Percentiles rank a stretch among this genome's conserved stretches.
These are phyloP conservation scores for Neosilurus hyrtlii DNA, from an alignment of 2,797 vertebrate species.

Conservation along the genomic window DNA sequence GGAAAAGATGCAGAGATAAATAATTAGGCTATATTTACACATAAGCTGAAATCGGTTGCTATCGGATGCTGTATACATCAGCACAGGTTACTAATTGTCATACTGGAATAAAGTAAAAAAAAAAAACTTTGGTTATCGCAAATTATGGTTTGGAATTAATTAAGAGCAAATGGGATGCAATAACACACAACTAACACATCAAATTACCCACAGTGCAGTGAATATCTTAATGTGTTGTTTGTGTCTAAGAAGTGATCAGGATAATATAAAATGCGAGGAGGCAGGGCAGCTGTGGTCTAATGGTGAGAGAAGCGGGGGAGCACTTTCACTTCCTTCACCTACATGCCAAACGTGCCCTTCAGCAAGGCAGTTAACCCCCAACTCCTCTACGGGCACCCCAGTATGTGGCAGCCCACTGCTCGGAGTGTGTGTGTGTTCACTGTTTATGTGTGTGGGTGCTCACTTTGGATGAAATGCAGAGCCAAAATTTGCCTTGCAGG, in stretches of 20 bases:
- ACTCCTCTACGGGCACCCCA: no score
- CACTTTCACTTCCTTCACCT: no score
- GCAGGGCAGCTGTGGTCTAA: no score
- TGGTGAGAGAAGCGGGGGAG: no score
- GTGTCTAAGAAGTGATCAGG: neutral
- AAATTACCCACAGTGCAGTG: neutral
- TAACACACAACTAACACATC: neutral
- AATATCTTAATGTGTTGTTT: neutral
- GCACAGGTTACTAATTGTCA: neutral
- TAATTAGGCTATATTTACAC: constrained; percentile 12
- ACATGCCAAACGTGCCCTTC: no score
- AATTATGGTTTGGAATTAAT: neutral
- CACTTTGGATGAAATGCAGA: no score
- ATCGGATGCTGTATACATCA: neutral
- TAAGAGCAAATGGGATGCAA: constrained; percentile 6
- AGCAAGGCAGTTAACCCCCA: no score
- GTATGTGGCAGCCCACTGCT: no score
- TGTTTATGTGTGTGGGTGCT: no score
- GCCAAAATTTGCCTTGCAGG: no score
- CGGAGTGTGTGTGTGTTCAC: no score
- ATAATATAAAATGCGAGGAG: neutral
- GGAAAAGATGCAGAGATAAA: constrained; percentile 16
- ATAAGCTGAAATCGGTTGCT: neutral
- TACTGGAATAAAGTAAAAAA: neutral
- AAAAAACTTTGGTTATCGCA: neutral